Percentiles rank a stretch among this genome's conserved stretches.
Conservation (phyloP, 2,888 invertebrate species). For the Antitype chi region DNA sequence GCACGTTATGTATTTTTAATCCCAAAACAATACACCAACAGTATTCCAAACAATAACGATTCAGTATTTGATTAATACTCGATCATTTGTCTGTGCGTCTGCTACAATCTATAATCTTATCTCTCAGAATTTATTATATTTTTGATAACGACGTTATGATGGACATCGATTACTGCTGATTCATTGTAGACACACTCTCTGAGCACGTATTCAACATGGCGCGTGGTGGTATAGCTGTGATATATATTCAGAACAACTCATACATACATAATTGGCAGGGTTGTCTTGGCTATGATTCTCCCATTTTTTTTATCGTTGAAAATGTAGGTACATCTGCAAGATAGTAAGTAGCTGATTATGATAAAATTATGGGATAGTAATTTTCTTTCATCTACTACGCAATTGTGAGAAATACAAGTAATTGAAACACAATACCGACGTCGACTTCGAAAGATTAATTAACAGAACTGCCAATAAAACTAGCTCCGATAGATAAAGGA, state of each 20-base stretch:
- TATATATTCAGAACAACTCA: neutral
- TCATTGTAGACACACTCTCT: constrained; percentile 7
- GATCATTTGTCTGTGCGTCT: constrained; percentile 7
- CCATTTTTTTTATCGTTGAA: neutral
- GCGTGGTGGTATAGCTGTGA: constrained; percentile 18
- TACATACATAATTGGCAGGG: neutral
- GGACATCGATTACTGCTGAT: constrained; percentile 12
- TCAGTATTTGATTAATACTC: constrained; percentile 25
- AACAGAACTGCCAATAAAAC: constrained; percentile 44
- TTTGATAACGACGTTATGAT: constrained; percentile 46
- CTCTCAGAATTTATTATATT: constrained; percentile 34
- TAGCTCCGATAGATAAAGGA: constrained; percentile 22
- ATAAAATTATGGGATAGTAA: neutral
- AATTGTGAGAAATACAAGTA: constrained; percentile 3
- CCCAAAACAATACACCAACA: neutral
- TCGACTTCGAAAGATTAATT: constrained; percentile 20
- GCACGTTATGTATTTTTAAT: constrained; percentile 20
- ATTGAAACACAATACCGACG: constrained; percentile 7
- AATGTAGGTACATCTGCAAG: neutral
- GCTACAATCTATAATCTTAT: constrained; percentile 26
- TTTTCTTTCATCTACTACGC: neutral
- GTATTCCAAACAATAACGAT: constrained; percentile 5
- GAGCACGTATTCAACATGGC: constrained; percentile 29
- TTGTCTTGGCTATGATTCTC: neutral
- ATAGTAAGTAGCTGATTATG: neutral